phyloP scores from a whole-genome alignment of 2,888 invertebrate genomes.

The Eutolmus rufibarbis region DNA sequence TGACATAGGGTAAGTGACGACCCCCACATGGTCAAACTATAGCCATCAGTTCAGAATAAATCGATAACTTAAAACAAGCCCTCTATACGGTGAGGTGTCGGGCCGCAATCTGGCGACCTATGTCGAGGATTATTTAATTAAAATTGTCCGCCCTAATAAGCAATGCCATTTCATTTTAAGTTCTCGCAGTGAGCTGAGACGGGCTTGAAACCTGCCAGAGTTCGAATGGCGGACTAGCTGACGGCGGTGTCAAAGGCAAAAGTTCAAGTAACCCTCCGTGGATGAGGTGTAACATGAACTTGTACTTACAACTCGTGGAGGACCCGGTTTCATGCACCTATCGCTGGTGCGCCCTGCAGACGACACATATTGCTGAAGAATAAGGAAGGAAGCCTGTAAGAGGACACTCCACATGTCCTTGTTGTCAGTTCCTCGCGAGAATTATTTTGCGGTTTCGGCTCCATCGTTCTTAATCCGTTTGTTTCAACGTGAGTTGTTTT shows the following conservation, averaged over 20 bases:
- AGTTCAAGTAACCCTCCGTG: constrained; percentile 16
- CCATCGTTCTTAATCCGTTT: constrained; percentile 12
- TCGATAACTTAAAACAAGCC: not conserved
- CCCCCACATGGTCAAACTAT: not conserved
- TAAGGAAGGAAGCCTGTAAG: constrained; percentile 14
- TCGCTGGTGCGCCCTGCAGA: not conserved
- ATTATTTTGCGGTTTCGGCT: constrained; percentile 21
- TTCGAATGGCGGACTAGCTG: not conserved
- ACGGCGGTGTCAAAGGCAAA: constrained; percentile 10
- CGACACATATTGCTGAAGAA: not conserved
- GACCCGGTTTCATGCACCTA: not conserved
- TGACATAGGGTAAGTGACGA: not conserved
- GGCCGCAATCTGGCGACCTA: not conserved
- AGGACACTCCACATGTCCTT: constrained; percentile 20
- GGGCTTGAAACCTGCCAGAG: not conserved
- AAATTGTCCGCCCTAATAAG: constrained; percentile 11
- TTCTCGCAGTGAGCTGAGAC: not conserved
- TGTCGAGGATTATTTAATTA: not conserved
- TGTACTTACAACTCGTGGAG: not conserved
- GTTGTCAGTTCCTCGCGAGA: constrained; percentile 1
- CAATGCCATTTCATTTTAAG: not conserved
- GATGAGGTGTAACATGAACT: constrained; percentile 10
- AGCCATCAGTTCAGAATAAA: not conserved
- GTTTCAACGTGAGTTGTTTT: constrained; percentile 26
- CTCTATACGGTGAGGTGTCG: not conserved